phyloP scores from a whole-genome alignment of 2,797 vertebrate genomes.

The Acanthornis magna region DNA sequence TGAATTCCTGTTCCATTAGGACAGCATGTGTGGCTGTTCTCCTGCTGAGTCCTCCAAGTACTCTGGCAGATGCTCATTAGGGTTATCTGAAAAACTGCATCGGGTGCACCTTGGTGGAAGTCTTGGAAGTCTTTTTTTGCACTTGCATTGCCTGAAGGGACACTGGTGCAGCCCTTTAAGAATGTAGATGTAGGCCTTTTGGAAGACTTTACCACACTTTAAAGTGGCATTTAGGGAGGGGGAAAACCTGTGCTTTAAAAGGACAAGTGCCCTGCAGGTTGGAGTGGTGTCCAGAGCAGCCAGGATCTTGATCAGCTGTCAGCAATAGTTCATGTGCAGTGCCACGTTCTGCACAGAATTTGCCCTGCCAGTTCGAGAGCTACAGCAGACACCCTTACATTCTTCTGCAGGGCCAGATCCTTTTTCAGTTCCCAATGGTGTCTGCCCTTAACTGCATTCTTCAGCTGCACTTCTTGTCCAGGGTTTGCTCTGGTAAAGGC shows the following conservation, averaged over 20 bases:
- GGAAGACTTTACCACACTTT: background rate
- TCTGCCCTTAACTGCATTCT: background rate
- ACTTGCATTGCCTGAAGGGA: background rate
- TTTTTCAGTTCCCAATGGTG: background rate
- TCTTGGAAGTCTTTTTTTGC: background rate
- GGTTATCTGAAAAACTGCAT: background rate
- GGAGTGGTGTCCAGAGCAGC: background rate
- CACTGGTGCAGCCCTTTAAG: background rate
- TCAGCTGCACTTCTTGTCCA: background rate
- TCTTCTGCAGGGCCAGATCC: background rate
- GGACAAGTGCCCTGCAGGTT: background rate
- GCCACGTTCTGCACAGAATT: background rate
- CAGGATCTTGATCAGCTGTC: background rate
- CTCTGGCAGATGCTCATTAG: rapidly evolving
- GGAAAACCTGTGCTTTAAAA: background rate
- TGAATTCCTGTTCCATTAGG: background rate
- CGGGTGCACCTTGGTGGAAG: background rate
- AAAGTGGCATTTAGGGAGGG: background rate
- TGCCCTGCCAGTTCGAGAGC: background rate
- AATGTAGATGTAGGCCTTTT: background rate
- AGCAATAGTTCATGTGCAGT: background rate
- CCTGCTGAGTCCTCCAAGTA: background rate
- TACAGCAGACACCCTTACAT: background rate
- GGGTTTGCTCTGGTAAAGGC: background rate
- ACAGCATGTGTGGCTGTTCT: background rate